These are phyloP conservation scores for Diplosoma virens DNA, from an alignment of 23 tunicate species.

Conservation along the genomic window DNA sequence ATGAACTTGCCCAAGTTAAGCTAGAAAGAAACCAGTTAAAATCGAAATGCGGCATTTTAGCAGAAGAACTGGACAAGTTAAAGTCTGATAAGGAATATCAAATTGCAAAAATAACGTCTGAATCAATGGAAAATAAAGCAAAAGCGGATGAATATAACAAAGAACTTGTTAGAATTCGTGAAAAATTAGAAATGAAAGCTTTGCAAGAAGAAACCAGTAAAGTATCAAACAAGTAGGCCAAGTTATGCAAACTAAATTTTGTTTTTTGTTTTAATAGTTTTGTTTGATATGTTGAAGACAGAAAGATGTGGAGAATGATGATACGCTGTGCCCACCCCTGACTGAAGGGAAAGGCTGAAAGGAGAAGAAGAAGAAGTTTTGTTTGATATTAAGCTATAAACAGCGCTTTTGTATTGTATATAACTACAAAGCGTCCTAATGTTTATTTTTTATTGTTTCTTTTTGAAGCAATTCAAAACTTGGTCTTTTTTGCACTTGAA, in stretches of 20 bases:
- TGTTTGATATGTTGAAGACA: not conserved
- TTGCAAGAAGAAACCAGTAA: conserved; percentile 79
- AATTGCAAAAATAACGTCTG: conserved; percentile 1
- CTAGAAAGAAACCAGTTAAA: conserved; percentile 50
- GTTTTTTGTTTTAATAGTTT: not conserved
- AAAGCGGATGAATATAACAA: conserved; percentile 31
- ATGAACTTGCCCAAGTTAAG: not conserved
- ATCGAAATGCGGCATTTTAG: conserved; percentile 37
- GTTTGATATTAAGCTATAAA: too few relatives aligned
- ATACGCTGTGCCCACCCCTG: too few relatives aligned
- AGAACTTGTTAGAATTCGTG: conserved; percentile 63
- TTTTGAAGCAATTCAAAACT: too few relatives aligned
- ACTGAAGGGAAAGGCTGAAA: too few relatives aligned
- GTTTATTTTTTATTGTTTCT: too few relatives aligned
- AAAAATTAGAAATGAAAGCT: conserved; percentile 81
- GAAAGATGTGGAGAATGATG: too few relatives aligned
- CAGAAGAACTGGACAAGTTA: not conserved
- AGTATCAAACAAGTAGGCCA: conserved; percentile 62
- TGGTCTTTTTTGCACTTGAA: too few relatives aligned
- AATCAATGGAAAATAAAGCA: conserved; percentile 48
- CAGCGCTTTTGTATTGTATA: too few relatives aligned
- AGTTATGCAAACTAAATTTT: not conserved
- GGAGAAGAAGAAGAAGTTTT: too few relatives aligned
- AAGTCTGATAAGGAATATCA: conserved; percentile 9
- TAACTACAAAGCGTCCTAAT: too few relatives aligned